Base-by-base conservation (phyloP, 2,888 invertebrate species). In the Neria commutata region DNA sequence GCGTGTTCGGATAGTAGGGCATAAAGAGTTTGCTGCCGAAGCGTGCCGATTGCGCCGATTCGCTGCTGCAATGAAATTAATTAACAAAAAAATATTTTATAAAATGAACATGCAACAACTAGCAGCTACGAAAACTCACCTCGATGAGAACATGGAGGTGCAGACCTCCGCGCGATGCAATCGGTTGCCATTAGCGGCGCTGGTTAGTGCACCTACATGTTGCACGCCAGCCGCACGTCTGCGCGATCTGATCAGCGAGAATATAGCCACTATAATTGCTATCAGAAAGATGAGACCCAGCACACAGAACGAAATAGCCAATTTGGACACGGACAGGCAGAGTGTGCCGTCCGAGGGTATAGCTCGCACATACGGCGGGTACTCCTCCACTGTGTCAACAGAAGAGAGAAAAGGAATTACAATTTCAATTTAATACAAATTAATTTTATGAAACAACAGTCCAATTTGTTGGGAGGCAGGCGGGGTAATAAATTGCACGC, bases 241-340 rank as follows among this genome's bases (percentile, higher is more conserved):
- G 73, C 88, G 84, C 10, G 88, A 86, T 73, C 87, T 83, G 69
- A 89, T 83, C 52, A 91, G 77, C 2, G 89, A 88, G 34, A 86
- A 86, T 58, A 89, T 87, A 2, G 90, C 88, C 11, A 90, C 87
- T 2, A 89, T 85, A 8, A 91, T 86, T 6, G 91, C 91, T 56
- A 87, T 83, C 0, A 91, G 81, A 77, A 91, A 89, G 63, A 91
- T 87, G 5, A 90, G 79, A 4, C 91, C 89, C 68, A 91, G 79
- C 0, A 89, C 83, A 72, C 90, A 89, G 73, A 91, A 91, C 0
- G 90, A 87, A 51, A 91, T 83, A 11, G 91, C 90, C 85, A 91
- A 86, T 83, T 89, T 90, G 6, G 90, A 89, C 16, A 90, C 88
- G 10, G 91, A 91, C 63, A 91, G 83, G 73, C 91, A 91, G 49